Evolutionary conservation across 2,888 invertebrate genomes (phyloP).

Genomic region (Sphaerophoria rueppellii): DNA sequence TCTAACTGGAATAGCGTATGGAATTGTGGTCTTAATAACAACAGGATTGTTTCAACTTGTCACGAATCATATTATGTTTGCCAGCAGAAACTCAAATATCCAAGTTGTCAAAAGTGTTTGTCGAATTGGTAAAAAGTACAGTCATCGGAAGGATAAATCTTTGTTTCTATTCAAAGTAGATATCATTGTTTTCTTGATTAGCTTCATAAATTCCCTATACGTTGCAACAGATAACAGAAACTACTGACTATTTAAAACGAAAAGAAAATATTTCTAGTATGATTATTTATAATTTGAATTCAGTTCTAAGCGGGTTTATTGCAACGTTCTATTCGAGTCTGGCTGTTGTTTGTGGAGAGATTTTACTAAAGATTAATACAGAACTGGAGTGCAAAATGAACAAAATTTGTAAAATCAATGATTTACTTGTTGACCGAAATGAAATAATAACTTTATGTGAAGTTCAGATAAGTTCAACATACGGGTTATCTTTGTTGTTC

Average conservation of each 20-base stretch:
- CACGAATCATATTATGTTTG: not conserved
- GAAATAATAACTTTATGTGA: not conserved
- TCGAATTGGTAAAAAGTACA: not conserved
- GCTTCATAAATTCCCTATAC: not conserved
- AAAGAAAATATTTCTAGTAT: not conserved
- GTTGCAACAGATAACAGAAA: too few relatives aligned
- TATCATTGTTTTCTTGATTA: not conserved
- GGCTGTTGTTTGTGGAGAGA: not conserved
- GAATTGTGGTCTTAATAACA: not conserved
- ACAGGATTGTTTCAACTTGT: not conserved
- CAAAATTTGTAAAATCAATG: not conserved
- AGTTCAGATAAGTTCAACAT: not conserved
- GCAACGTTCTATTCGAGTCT: not conserved
- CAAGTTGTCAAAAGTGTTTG: not conserved
- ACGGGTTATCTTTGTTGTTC: not conserved
- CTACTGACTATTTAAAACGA: not conserved
- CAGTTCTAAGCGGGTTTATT: not conserved
- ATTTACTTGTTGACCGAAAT: not conserved
- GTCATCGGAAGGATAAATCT: not conserved
- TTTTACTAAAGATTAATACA: not conserved
- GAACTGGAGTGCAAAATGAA: not conserved
- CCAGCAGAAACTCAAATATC: not conserved
- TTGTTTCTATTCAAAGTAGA: not conserved
- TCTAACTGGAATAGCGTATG: too few relatives aligned
- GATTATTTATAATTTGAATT: not conserved